Conservation (phyloP, 2,888 invertebrate species). For the Eucera pruinosa region DNA sequence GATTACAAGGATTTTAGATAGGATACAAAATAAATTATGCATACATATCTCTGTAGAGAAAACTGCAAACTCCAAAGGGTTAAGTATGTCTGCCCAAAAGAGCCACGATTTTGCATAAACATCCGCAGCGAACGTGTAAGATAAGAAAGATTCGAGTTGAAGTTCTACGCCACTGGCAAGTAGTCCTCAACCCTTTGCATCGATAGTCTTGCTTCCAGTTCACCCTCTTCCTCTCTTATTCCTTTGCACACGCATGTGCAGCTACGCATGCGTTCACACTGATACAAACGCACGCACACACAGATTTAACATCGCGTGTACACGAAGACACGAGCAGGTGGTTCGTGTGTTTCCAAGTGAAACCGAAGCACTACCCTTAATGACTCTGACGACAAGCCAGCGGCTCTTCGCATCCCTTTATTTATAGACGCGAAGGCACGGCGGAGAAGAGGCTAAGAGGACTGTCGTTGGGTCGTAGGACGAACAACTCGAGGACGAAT, state of each 20-base stretch:
- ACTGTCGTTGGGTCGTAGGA: constrained; percentile 12
- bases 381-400: constrained; percentile 77
- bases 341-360: constrained; percentile 60
- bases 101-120: no score
- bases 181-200: constrained; percentile 56
- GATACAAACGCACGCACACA: constrained; percentile 28
- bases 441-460: constrained; percentile 22
- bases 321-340: neutral
- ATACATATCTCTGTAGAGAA: neutral
- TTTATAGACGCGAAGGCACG: constrained; percentile 68
- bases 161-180: constrained; percentile 61
- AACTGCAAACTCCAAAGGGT: no score
- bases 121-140: no score
- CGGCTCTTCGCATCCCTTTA: constrained; percentile 73
- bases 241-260: neutral
- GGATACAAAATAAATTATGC: no score
- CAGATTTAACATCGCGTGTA: neutral
- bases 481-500: constrained; percentile 33
- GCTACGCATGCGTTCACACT: no score
- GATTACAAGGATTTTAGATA: no score
- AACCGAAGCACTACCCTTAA: constrained; percentile 81
- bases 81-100: no score
- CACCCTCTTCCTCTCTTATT: constrained; percentile 1
- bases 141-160: neutral
- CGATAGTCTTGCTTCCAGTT: constrained; percentile 55